Base-by-base conservation (phyloP, 2,797 vertebrate species). In the Antennarius maculatus region DNA sequence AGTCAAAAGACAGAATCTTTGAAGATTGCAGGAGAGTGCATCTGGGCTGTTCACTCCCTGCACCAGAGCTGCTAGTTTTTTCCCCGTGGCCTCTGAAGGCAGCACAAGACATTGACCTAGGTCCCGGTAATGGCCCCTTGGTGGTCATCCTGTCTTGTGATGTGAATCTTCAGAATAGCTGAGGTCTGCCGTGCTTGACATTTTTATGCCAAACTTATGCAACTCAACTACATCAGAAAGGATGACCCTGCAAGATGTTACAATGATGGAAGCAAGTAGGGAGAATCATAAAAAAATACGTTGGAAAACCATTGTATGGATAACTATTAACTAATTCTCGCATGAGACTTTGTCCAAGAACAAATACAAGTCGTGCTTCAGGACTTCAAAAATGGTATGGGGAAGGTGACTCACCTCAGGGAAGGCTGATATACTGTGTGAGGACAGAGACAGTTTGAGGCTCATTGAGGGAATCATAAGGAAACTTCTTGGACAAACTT, bases 351-450 rank as follows among this genome's bases (percentile, higher is more conserved):
- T 16, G 1, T 28, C 47, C 31, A 57, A 18, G 29, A 56, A 80
- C 57, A 71, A 88, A 83, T 85, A 81, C 86, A 84, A 80, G 87
- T 82, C 86, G 80, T 72, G 68, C 71, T 81, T 73, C 17, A 49
- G 69, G 63, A 90, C 90, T 89, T 92, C 90, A 93, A 91, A 93
- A 86, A 55, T 74, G 79, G 73, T 78, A 73, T 79, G 81, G 65
- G 63, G 80, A 80, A 85, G 84, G 81, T 86, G 85, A 80, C 48
- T 76, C 76, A 85, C 79, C 80, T 78, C 73, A 43, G 86, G 87
- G 66, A 54, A 63, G 74, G 60, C 70, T 90, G 87, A 89, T 88
- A 86, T 88, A 90, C 87, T 77, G 68, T 65, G 71, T 51, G 71
- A 76, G 70, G 54, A 61, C 48, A 58, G 71, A 76, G 71, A 87